These are phyloP conservation scores for Atherinosoma microstoma DNA, from an alignment of 2,797 vertebrate genomes.

Conservation along the genomic window DNA sequence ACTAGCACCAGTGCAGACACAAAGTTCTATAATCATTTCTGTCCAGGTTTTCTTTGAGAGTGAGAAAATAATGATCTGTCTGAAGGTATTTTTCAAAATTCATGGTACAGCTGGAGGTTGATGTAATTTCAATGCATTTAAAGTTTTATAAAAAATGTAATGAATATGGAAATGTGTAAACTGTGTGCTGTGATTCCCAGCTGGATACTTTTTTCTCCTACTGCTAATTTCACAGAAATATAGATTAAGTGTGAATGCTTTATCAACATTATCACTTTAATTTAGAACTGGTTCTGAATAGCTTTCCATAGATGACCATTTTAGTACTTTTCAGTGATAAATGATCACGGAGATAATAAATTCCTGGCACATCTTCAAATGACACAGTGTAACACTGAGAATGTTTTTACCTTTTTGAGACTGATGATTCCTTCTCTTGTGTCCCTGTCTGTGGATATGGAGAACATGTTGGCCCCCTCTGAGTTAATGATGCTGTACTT, in stretches of 20 bases:
- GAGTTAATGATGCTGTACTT: constrained; percentile 95
- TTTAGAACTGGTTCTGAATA: background rate
- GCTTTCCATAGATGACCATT: background rate
- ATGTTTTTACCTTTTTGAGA: constrained; percentile 89
- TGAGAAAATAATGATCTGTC: no score
- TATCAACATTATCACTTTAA: background rate
- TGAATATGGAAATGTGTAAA: background rate
- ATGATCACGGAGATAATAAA: background rate
- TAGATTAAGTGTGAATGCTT: background rate
- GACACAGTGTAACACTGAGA: background rate
- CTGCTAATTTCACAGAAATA: background rate
- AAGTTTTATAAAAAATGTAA: background rate
- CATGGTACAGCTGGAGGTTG: no score
- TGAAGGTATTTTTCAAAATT: no score
- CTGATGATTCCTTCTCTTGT: constrained; percentile 94
- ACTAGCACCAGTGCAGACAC: no score
- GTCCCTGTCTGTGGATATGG: constrained; percentile 93
- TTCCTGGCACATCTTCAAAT: background rate
- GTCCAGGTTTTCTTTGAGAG: no score
- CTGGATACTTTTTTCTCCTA: background rate
- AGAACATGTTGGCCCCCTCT: constrained; percentile 90
- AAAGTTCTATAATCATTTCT: no score
- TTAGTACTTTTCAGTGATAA: background rate
- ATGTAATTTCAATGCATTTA: no score
- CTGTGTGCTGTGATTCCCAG: background rate